Base-by-base conservation (phyloP, 2,797 vertebrate species). In the Hippocampus kuda region DNA sequence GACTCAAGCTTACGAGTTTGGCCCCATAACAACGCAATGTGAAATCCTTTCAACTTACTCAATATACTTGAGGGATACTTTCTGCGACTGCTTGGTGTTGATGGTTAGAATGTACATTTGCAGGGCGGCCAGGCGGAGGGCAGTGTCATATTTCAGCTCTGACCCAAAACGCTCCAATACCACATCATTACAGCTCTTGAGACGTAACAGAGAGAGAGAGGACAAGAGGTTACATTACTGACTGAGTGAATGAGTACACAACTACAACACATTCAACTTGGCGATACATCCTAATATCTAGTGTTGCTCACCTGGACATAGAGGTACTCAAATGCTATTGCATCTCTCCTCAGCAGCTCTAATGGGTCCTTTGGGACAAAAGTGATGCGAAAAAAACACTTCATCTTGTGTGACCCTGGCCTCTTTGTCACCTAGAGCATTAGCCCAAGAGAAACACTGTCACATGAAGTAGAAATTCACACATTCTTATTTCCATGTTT, bases 71-170 rank as follows among this genome's bases (percentile, higher is more conserved):
- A 99, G 92, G 24, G 97, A 98, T 77, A 98, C 97, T 89, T 98
- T 99, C 91, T 97, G 96, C 1, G 94, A 95, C 83, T 98, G 95
- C 84, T 96, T 98, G 84, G 95, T 96, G 83, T 94, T 96, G 79
- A 98, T 91, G 27, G 95, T 98, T 71, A 97, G 93, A 85, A 98
- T 96, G 81, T 98, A 98, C 96, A 99, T 98, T 85, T 99, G 96
- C 78, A 99, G 86, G 0, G 95, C 94, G 61, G 97, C 96, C 81
- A 99, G 86, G 71, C 96, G 89, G 67, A 99, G 91, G 57, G 96
- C 96, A 16, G 93, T 94, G 90, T 99, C 96, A 0, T 98, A 98
- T 87, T 98, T 98, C 88, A 99, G 90, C 88, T 98, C 96, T 7
- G 97, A 94, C 72, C 97, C 97, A 80, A 98, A 98, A 78, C 94